Evolutionary conservation across 2,888 invertebrate genomes (phyloP).

Genomic region (Acanthosepion esculentum): DNA sequence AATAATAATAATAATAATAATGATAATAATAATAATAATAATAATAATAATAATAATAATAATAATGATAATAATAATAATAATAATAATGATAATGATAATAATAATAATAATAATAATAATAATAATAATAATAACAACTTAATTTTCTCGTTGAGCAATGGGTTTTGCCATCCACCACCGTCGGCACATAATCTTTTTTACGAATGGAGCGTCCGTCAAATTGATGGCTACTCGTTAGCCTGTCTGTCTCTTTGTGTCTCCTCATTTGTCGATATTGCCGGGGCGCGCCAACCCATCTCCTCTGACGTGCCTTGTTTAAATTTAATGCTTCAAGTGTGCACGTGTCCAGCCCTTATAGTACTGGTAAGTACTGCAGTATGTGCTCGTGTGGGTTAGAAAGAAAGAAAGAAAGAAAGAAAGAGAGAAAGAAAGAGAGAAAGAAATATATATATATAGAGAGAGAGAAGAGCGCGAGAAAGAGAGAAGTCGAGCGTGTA

Average conservation of each 20-base stretch:
- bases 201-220: not conserved
- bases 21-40: too few relatives aligned
- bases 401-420: not conserved
- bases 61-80: too few relatives aligned
- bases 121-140: too few relatives aligned
- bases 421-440: not conserved
- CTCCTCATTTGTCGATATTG: not conserved
- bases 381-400: not conserved
- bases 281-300: not conserved
- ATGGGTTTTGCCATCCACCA: not conserved
- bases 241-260: not conserved
- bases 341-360: not conserved
- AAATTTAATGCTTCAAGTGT: constrained; percentile 6
- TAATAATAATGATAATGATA: too few relatives aligned
- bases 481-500: not conserved
- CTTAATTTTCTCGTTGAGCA: not conserved
- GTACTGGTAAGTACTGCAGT: not conserved
- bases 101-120: too few relatives aligned
- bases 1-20: too few relatives aligned
- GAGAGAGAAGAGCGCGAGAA: too few relatives aligned
- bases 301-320: not conserved
- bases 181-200: not conserved
- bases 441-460: not conserved
- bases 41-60: too few relatives aligned
- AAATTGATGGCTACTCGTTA: constrained; percentile 4